Percentiles rank a stretch among this genome's conserved stretches.
Conservation (phyloP, 1,140 invertebrate species). For the Physella acuta region DNA sequence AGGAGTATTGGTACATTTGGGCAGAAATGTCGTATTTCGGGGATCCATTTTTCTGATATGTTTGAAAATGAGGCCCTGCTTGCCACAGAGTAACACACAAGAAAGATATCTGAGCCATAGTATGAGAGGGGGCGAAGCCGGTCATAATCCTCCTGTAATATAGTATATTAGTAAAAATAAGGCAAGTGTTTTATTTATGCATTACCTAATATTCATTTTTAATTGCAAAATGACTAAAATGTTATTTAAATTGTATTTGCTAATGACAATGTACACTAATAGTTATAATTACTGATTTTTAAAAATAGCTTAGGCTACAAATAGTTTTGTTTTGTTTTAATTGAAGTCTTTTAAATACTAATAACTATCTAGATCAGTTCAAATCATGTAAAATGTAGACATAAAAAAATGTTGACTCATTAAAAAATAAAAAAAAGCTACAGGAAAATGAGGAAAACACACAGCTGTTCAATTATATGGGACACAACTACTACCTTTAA, state of each 20-base stretch:
- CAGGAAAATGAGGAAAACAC: too few species aligned
- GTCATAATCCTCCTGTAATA: constrained; percentile 90
- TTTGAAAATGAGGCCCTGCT: constrained; percentile 86
- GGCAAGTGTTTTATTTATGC: not conserved
- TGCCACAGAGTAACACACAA: constrained; percentile 37
- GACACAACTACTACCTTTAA: too few species aligned
- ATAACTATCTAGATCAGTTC: too few species aligned
- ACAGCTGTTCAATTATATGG: too few species aligned
- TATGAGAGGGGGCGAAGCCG: constrained; percentile 90
- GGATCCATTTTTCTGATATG: constrained; percentile 79
- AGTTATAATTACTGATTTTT: not conserved
- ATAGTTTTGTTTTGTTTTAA: not conserved
- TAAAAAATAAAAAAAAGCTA: too few species aligned
- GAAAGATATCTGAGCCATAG: constrained; percentile 67
- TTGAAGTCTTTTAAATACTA: too few species aligned
- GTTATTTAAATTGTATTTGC: not conserved
- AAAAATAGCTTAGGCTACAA: not conserved
- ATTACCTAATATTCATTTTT: not conserved
- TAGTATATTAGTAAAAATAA: not conserved
- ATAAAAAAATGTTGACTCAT: too few species aligned
- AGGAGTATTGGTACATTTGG: constrained; percentile 97
- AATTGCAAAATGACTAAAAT: not conserved
- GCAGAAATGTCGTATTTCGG: constrained; percentile 81
- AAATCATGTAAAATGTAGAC: too few species aligned
- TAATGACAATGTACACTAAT: not conserved